Evolutionary conservation across 2,113 vertebrate species (phyloP), one percentile per base, ranked within the genome.

Genomic region (Xyrauchen texanus): DNA sequence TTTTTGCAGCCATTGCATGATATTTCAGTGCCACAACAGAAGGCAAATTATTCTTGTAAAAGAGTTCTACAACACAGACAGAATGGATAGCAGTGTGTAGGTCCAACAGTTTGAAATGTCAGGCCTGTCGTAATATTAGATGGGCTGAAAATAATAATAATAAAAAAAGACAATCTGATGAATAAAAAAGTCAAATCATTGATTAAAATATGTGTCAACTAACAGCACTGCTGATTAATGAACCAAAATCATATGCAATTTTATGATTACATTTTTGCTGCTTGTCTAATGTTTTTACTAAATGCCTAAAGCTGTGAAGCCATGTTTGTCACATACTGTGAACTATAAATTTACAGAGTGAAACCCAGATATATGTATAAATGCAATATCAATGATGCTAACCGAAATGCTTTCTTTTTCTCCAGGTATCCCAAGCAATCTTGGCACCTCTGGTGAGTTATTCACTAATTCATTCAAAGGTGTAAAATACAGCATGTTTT

Each of bases 371-470:
- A 7, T 8, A 42, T 70, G 11, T 55, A 3, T 44, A 44, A 55
- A 42, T 70, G 51, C 8, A 70, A 7, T 53, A 52, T 53, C 51
- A 70, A 34, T 57, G 4, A 73, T 61, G 44, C 57, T 58, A 58
- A 58, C 55, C 55, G 1, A 1, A 61, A 8, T 21, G 60, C 44
- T 92, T 77, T 91, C 81, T 91, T 82, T 34, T 91, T 76, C 77
- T 46, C 6, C 92, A 98, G 97, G 97, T 94, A 94, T 97, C 85
- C 96, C 94, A 89, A 98, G 93, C 92, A 95, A 93, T 91, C 94
- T 95, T 80, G 96, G 96, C 93, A 95, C 96, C 83, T 95, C 94
- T 93, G 95, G 97, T 99, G 96, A 98, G 97, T 98, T 92, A 88
- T 90, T 77, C 63, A 53, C 64, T 8, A 47, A 34, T 34, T 34